Evolutionary conservation across 1,140 invertebrate genomes (phyloP).

Genomic region (Atta colombica): DNA sequence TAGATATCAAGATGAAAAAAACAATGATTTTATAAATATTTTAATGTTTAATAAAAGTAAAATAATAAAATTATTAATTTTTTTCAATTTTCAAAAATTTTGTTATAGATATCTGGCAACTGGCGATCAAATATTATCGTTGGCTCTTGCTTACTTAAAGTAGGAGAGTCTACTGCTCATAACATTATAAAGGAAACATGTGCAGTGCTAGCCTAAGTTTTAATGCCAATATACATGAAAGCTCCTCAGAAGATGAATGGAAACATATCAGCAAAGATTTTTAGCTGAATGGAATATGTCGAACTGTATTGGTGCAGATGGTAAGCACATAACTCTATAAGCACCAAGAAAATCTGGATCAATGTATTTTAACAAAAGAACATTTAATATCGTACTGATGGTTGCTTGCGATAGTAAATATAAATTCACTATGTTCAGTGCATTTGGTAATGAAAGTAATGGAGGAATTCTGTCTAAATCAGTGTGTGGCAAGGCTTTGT

Average conservation of each 20-base stretch:
- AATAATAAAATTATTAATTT: neutral
- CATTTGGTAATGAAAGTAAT: conserved; percentile 7
- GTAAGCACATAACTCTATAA: too few species aligned
- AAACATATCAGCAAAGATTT: neutral
- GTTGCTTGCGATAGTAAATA: conserved; percentile 17
- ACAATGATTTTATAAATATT: neutral
- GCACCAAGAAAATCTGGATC: too few species aligned
- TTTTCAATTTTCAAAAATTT: conserved; percentile 1
- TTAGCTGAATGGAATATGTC: conserved; percentile 14
- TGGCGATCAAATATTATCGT: neutral
- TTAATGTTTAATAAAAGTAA: neutral
- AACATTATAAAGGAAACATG: conserved; percentile 21
- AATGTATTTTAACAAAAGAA: conserved; percentile 4
- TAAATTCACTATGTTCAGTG: conserved; percentile 2
- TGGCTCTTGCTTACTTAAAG: neutral
- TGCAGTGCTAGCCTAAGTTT: neutral
- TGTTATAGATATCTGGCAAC: neutral
- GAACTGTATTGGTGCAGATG: neutral
- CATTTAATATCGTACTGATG: conserved; percentile 9
- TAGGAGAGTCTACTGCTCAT: conserved; percentile 15
- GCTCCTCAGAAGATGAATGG: neutral
- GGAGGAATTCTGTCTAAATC: conserved; percentile 6
- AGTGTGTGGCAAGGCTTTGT: neutral
- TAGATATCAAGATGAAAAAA: too few species aligned
- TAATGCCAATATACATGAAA: conserved; percentile 15